These are phyloP conservation scores for Petrocephalus zakoni DNA, from an alignment of 2,113 vertebrate species.

Conservation along the genomic window DNA sequence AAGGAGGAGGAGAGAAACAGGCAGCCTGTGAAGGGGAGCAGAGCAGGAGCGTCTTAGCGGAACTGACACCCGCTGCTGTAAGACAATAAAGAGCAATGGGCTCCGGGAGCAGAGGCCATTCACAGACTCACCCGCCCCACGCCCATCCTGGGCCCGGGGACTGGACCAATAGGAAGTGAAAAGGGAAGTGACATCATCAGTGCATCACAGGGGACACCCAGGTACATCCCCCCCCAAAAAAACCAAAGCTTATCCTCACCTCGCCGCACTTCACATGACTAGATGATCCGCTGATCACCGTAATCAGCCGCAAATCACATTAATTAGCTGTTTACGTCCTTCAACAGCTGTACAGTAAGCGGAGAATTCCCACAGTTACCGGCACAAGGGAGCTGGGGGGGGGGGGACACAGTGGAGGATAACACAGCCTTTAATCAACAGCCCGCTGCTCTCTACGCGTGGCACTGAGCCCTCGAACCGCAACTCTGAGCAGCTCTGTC, in stretches of 20 bases:
- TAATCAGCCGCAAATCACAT: slow-evolving; percentile 84
- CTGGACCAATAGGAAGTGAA: slow-evolving; percentile 34
- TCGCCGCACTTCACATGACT: slow-evolving; percentile 56
- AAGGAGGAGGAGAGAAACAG: slow-evolving; percentile 50
- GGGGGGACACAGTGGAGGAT: not conserved
- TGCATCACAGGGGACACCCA: not conserved
- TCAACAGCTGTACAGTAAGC: slow-evolving; percentile 47
- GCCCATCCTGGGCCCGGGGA: not conserved
- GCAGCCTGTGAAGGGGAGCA: slow-evolving; percentile 80
- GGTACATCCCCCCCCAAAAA: slow-evolving; percentile 72
- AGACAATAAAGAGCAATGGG: slow-evolving; percentile 87
- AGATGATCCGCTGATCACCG: slow-evolving; percentile 51
- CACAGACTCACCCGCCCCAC: not conserved
- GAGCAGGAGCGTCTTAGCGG: slow-evolving; percentile 79
- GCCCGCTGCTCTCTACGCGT: slow-evolving; percentile 18
- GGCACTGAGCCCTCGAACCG: not conserved
- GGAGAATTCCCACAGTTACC: slow-evolving; percentile 41
- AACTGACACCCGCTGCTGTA: slow-evolving; percentile 75
- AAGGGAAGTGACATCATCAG: slow-evolving; percentile 73
- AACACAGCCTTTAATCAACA: slow-evolving; percentile 22
- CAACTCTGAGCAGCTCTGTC: not conserved
- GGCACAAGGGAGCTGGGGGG: not conserved
- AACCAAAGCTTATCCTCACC: slow-evolving; percentile 51
- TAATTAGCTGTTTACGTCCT: slow-evolving; percentile 74
- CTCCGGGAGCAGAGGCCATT: slow-evolving; percentile 68